phyloP scores from a whole-genome alignment of 2,888 invertebrate species.

The Mamestra brassicae region DNA sequence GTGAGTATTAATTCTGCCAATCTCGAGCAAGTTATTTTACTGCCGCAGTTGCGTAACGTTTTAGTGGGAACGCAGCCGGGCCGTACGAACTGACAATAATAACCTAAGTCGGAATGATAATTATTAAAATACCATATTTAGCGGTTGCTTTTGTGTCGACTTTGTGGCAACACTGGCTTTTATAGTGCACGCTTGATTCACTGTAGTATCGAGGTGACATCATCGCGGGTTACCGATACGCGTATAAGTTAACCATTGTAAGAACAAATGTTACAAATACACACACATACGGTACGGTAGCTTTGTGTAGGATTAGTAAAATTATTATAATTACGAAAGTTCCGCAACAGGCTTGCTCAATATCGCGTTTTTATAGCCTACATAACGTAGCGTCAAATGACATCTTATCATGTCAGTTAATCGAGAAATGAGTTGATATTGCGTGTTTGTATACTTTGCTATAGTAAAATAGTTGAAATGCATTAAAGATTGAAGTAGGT shows the following conservation, averaged over 20 bases:
- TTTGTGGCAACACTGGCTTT: constrained; percentile 70
- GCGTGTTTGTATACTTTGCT: constrained; percentile 61
- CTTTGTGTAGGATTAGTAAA: constrained; percentile 27
- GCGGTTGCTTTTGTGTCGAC: constrained; percentile 69
- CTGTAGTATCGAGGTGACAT: constrained; percentile 69
- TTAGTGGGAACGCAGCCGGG: constrained; percentile 67
- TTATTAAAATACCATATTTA: constrained; percentile 76
- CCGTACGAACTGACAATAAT: constrained; percentile 65
- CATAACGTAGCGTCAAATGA: constrained; percentile 53
- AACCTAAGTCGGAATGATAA: constrained; percentile 71
- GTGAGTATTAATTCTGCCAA: constrained; percentile 63
- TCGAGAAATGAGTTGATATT: constrained; percentile 54
- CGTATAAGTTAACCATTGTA: constrained; percentile 48
- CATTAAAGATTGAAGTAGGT: constrained; percentile 77
- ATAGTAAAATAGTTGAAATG: constrained; percentile 75
- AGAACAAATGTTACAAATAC: constrained; percentile 9
- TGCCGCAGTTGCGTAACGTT: constrained; percentile 66
- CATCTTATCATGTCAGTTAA: constrained; percentile 57
- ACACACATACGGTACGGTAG: not conserved
- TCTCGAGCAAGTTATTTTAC: constrained; percentile 62
- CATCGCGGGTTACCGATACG: constrained; percentile 60
- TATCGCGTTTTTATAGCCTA: constrained; percentile 39
- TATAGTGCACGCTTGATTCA: constrained; percentile 70
- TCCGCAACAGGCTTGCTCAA: constrained; percentile 43
- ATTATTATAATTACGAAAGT: constrained; percentile 41